These are phyloP conservation scores for Phrynocephalus vlangalii DNA, from an alignment of 2,797 vertebrate species.

Conservation along the genomic window DNA sequence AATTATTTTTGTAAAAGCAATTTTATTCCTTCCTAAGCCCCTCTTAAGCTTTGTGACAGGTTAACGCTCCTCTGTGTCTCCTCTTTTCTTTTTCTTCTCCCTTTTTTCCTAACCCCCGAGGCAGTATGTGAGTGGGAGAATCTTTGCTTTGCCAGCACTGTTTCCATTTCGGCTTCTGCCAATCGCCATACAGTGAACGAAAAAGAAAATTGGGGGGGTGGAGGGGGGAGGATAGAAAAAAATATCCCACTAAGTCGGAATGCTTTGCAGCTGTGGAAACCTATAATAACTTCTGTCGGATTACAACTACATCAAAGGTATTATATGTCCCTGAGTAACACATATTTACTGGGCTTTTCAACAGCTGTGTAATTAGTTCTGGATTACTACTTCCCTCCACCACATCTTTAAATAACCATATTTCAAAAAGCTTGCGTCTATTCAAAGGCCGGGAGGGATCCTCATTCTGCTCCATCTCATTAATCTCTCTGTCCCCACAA, in stretches of 20 bases:
- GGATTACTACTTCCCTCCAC: slow-evolving; percentile 69
- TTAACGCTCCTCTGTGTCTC: slow-evolving; percentile 64
- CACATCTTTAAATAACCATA: slow-evolving; percentile 71
- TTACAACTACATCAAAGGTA: slow-evolving; percentile 79
- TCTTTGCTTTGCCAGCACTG: slow-evolving; percentile 72
- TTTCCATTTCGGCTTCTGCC: slow-evolving; percentile 67
- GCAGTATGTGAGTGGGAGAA: slow-evolving; percentile 51
- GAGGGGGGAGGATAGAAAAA: not conserved
- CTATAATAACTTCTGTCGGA: slow-evolving; percentile 77
- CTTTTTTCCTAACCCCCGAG: slow-evolving; percentile 34
- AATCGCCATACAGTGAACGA: slow-evolving; percentile 44
- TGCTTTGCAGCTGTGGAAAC: slow-evolving; percentile 76
- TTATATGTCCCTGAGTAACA: slow-evolving; percentile 78
- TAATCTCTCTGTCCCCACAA: slow-evolving; percentile 26
- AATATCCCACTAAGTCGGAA: slow-evolving; percentile 66
- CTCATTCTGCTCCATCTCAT: slow-evolving; percentile 13
- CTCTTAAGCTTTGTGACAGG: slow-evolving; percentile 67
- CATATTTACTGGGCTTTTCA: slow-evolving; percentile 76
- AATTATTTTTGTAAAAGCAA: not conserved
- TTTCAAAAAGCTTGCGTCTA: slow-evolving; percentile 63
- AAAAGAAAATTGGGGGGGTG: not conserved
- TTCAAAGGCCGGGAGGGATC: slow-evolving; percentile 55
- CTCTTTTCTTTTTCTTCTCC: slow-evolving; percentile 47
- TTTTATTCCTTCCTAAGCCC: slow-evolving; percentile 70
- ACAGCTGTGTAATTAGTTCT: slow-evolving; percentile 77